These are phyloP conservation scores for Apodemia zela DNA, from an alignment of 2,888 invertebrate species.

Conservation along the genomic window DNA sequence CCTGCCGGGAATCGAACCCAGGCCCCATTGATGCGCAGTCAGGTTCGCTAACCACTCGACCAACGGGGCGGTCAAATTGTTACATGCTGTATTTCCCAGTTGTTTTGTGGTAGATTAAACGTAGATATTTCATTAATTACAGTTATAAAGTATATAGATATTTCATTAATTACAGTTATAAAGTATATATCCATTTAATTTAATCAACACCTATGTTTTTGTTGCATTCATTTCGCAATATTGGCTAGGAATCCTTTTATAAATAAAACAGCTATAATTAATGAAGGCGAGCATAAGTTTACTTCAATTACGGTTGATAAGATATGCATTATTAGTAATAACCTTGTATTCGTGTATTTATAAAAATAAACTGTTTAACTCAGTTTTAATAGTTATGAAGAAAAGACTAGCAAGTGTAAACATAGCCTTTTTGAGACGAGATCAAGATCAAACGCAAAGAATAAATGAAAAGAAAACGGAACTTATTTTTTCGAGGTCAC, in stretches of 20 bases:
- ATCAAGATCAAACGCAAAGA: not conserved
- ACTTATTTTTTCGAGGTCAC: slow-evolving; percentile 20
- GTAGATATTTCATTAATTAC: no score
- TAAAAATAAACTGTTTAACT: not conserved
- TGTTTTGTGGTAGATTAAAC: no score
- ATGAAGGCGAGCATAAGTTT: not conserved
- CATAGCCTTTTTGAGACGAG: not conserved
- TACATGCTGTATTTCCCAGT: no score
- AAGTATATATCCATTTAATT: no score
- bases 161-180: no score
- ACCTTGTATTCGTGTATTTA: not conserved
- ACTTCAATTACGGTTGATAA: not conserved
- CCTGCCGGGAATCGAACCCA: no score
- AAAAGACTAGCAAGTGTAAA: not conserved
- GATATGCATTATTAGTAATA: not conserved
- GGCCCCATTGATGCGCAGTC: no score
- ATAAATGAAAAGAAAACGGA: slow-evolving; percentile 21
- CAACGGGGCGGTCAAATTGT: no score
- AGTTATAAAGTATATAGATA: no score
- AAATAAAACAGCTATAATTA: not conserved
- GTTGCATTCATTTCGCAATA: not conserved
- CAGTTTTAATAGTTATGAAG: not conserved
- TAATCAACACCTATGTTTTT: no score
- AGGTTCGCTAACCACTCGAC: no score
- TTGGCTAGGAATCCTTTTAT: not conserved